Conservation (phyloP, 1,140 invertebrate genomes). For the Cyrtorhinus lividipennis region DNA sequence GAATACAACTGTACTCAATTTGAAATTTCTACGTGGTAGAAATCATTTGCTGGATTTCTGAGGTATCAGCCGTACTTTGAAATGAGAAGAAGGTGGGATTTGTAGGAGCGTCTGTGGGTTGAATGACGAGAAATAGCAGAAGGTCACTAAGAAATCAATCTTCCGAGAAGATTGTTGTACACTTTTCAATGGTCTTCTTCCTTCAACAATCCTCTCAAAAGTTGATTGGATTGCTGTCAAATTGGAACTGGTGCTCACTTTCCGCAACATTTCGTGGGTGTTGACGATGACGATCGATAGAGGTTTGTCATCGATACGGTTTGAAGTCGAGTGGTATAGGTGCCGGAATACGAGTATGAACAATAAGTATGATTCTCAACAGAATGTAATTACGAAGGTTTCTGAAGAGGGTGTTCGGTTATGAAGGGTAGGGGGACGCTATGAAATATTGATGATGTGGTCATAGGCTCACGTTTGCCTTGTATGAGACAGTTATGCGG, state of each 20-base stretch:
- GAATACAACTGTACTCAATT: neutral
- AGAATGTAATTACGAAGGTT: neutral
- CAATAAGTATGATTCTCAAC: too few relatives aligned
- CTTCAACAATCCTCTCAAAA: neutral
- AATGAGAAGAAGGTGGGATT: too few relatives aligned
- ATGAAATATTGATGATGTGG: conserved; percentile 8
- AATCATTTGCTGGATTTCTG: neutral
- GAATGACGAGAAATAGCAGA: too few relatives aligned
- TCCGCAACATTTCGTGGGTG: neutral
- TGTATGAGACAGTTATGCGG: conserved; percentile 3
- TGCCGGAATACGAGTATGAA: too few relatives aligned
- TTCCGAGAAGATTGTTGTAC: too few relatives aligned
- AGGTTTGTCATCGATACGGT: neutral
- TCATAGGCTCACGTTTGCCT: conserved; percentile 5
- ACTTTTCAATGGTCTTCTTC: neutral
- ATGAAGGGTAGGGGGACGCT: neutral
- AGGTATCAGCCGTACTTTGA: too few relatives aligned
- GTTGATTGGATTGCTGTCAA: neutral
- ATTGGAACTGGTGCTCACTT: neutral
- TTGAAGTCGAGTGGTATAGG: neutral
- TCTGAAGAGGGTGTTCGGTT: neutral
- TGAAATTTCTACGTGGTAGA: neutral
- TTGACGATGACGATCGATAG: neutral
- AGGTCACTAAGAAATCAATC: too few relatives aligned
- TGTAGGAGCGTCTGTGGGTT: too few relatives aligned